Percentiles rank a stretch among this genome's conserved stretches.
Evolutionary conservation across 1,140 invertebrate genomes (phyloP).

Genomic region (Manduca sexta): DNA sequence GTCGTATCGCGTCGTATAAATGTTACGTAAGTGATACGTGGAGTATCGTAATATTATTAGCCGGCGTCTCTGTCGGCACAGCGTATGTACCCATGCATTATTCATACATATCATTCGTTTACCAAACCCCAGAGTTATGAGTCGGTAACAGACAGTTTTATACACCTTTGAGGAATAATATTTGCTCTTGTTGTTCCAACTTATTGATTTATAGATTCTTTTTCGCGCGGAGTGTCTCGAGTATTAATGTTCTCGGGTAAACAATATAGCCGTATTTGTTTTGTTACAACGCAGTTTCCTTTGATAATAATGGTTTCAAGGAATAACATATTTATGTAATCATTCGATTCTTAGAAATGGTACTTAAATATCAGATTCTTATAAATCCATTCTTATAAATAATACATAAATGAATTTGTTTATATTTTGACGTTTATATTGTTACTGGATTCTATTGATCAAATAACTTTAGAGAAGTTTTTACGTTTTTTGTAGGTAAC

Average conservation of each 20-base stretch:
- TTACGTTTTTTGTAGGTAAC: too few species aligned
- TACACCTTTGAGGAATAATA: conserved; percentile 38
- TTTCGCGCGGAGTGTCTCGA: not conserved
- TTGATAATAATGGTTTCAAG: too few species aligned
- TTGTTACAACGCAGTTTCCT: too few species aligned
- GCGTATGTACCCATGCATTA: conserved; percentile 38
- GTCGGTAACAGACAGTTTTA: conserved; percentile 37
- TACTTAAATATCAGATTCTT: too few species aligned
- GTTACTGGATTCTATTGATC: too few species aligned
- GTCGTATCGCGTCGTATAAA: conserved; percentile 1
- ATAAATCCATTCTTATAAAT: too few species aligned
- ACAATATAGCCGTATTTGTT: too few species aligned
- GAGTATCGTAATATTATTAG: conserved; percentile 40
- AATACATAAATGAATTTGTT: too few species aligned
- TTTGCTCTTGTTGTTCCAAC: conserved; percentile 15
- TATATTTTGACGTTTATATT: too few species aligned
- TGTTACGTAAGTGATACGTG: conserved; percentile 27
- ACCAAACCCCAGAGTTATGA: conserved; percentile 40
- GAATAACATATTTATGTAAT: too few species aligned
- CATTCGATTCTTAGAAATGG: too few species aligned
- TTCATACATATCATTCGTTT: conserved; percentile 51
- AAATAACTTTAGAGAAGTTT: too few species aligned
- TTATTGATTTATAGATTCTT: not conserved
- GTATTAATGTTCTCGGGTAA: not conserved
- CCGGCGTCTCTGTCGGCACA: conserved; percentile 24